Base-by-base conservation (phyloP, 1,140 invertebrate species). In the Nylanderia fulva region DNA sequence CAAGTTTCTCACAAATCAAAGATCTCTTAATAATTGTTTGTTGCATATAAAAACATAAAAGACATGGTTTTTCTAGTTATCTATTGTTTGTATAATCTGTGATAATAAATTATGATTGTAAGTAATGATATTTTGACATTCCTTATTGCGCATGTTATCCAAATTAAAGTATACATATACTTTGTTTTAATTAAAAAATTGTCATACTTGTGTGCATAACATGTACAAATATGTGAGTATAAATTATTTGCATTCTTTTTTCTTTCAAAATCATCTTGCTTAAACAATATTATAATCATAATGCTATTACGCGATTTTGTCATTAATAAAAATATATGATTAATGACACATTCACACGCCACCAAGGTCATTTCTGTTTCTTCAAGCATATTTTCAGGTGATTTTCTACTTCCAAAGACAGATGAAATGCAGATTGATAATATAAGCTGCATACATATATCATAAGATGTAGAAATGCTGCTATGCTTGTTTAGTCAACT, bases 221-320 rank as follows among this genome's bases (percentile, higher is more conserved):
- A n/a, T n/a, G 15, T 77, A 69, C 29, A 15, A 74, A n/a, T 24
- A 24, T 68, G 63, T 68, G 61, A 79, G 63, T 48, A 79, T 68
- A 79, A 79, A 79, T 52, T 52, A 71, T 80, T 56, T 33, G n/a
- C 8, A 0, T 29, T 24, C 2, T 52, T 9, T 54, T 58, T 33
- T n/a, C n/a, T n/a, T 7, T 69, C 2, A 56, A 21, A 9, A 56
- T 75, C 18, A 13, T 9, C 33, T 42, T 42, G 9, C 9, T n/a
- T 61, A 29, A 13, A 24, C 11, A n/a, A 54, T 74, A 63, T 45
- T 63, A 64, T 45, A 66, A 33, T 33, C 13, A 8, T 42, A 8
- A 24, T 5, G 15, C 39, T 74, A 13, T 4, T 15, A 61, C n/a
- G 2, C 18, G 7, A 66, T 3, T 58, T 75, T 63, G 5, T 66